A percentile compares a stretch with the other conserved stretches of the same genome.
Conservation (phyloP, 2,888 invertebrate genomes). For the Agrochola litura region DNA sequence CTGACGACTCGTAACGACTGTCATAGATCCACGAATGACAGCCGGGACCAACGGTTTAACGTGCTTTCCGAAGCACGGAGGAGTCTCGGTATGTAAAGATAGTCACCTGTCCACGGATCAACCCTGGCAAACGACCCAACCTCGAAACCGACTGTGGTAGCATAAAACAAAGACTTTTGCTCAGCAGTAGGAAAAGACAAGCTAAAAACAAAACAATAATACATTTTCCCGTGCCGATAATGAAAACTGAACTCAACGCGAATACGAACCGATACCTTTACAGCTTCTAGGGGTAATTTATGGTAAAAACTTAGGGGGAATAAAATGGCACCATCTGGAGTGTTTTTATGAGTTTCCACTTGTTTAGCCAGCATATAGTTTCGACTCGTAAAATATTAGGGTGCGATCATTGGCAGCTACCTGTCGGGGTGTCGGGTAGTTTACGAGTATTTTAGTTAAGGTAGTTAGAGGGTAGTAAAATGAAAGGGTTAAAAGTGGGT, state of each 20-base stretch:
- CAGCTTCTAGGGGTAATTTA: constrained; percentile 41
- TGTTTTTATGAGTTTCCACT: constrained; percentile 54
- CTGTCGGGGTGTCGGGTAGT: constrained; percentile 17
- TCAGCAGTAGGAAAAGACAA: background rate
- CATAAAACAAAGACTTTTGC: background rate
- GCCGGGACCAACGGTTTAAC: too few relatives aligned
- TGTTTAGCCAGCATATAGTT: constrained; percentile 59
- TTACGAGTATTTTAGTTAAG: constrained; percentile 38
- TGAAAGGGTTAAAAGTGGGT: constrained; percentile 5
- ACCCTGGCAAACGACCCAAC: too few relatives aligned
- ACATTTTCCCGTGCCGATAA: constrained; percentile 4
- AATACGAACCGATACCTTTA: constrained; percentile 29
- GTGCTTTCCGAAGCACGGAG: too few relatives aligned
- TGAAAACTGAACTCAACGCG: constrained; percentile 32
- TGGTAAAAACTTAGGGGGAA: constrained; percentile 45
- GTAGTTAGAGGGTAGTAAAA: constrained; percentile 22
- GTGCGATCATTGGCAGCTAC: constrained; percentile 39
- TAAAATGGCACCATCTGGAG: constrained; percentile 57
- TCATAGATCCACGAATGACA: too few relatives aligned
- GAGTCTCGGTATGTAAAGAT: too few relatives aligned
- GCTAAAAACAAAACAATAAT: constrained; percentile 4
- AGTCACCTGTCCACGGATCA: too few relatives aligned
- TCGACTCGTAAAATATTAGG: constrained; percentile 51
- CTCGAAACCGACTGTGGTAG: background rate
- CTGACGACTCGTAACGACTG: too few relatives aligned